Evolutionary conservation across 2,888 invertebrate species (phyloP).

Genomic region (Philereme transversata): DNA sequence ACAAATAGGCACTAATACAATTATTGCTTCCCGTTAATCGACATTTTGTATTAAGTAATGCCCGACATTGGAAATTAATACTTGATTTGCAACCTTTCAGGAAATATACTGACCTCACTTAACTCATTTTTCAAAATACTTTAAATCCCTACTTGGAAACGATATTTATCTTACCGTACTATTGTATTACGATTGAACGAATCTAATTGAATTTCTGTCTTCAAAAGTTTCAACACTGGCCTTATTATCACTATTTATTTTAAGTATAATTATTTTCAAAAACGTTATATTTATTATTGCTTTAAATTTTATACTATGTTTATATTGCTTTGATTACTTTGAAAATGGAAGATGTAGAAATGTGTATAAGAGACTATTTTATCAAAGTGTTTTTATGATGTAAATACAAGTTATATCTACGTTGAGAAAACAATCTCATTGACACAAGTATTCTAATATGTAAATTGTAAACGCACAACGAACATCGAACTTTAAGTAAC

Average conservation of each 20-base stretch:
- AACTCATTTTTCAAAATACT: constrained; percentile 1
- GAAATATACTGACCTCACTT: not conserved
- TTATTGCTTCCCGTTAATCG: constrained; percentile 44
- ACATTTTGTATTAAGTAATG: constrained; percentile 45
- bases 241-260: constrained; percentile 65
- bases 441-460: constrained; percentile 37
- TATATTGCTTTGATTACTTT: constrained; percentile 44
- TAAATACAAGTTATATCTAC: constrained; percentile 19
- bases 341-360: constrained; percentile 30
- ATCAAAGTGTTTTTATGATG: constrained; percentile 36
- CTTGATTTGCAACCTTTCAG: constrained; percentile 21
- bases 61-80: constrained; percentile 46
- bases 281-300: constrained; percentile 48
- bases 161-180: constrained; percentile 8
- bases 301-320: constrained; percentile 41
- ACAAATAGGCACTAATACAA: constrained; percentile 58
- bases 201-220: constrained; percentile 52
- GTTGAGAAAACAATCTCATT: constrained; percentile 43
- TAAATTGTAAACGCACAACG: constrained; percentile 35
- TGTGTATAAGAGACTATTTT: constrained; percentile 39
- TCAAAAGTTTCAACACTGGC: constrained; percentile 61
- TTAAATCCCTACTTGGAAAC: constrained; percentile 19
- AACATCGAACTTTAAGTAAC: constrained; percentile 29
- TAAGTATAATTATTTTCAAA: constrained; percentile 44
- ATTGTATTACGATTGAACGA: constrained; percentile 16